Conservation (phyloP, 2,888 invertebrate species). For the Erebia ligea region DNA sequence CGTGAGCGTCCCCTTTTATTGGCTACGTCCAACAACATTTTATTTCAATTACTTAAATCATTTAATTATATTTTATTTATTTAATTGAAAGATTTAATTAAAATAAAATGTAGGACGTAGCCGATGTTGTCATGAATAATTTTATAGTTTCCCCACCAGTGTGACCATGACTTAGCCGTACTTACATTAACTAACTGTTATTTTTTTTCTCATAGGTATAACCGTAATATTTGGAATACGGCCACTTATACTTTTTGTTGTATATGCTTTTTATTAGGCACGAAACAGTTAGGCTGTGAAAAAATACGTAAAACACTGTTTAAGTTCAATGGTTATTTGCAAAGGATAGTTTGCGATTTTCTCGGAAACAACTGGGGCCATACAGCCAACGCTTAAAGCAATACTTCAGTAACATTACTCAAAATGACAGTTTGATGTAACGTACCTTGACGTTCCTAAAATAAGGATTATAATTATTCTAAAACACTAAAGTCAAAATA, state of each 20-base stretch:
- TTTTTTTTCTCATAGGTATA: constrained; percentile 25
- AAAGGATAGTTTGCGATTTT: not conserved
- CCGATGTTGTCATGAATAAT: not conserved
- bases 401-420: too few species aligned
- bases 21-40: too few species aligned
- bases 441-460: too few species aligned
- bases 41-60: too few species aligned
- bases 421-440: too few species aligned
- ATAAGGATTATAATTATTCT: too few species aligned
- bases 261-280: constrained; percentile 13
- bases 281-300: constrained; percentile 21
- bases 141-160: constrained; percentile 2
- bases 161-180: constrained; percentile 1
- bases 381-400: too few species aligned
- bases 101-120: too few species aligned
- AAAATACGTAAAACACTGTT: constrained; percentile 1
- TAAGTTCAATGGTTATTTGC: not conserved
- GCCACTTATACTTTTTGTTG: constrained; percentile 27
- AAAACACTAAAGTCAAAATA: too few species aligned
- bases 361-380: constrained; percentile 2
- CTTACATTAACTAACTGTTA: constrained; percentile 26
- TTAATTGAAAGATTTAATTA: too few species aligned
- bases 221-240: constrained; percentile 24
- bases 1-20: too few species aligned
- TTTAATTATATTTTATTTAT: too few species aligned